Percentiles rank a stretch among this genome's conserved stretches.
phyloP scores from a whole-genome alignment of 1,140 invertebrate species.

The Phocides pigmalion region DNA sequence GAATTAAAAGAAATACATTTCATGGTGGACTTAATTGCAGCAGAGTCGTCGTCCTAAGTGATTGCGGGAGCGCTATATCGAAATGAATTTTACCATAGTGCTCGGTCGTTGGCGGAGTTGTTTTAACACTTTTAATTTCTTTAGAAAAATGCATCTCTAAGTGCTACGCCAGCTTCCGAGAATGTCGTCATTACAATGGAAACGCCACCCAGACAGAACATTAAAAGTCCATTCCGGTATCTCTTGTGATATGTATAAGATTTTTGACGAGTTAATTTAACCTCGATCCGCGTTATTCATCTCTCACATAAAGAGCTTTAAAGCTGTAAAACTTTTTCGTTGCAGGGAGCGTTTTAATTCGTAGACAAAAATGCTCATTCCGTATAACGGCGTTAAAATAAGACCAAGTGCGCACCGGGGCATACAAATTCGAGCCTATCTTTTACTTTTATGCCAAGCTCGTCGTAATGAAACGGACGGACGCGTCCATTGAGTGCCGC shows the following conservation, averaged over 20 bases:
- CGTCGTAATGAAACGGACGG: conserved; percentile 32
- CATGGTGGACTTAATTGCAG: conserved; percentile 42
- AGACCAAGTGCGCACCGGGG: conserved; percentile 24
- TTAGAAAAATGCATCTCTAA: conserved; percentile 21
- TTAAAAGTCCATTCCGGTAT: conserved; percentile 2
- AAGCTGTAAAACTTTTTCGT: conserved; percentile 26
- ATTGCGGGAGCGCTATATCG: conserved; percentile 26
- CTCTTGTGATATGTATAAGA: conserved; percentile 1
- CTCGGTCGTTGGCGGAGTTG: background rate
- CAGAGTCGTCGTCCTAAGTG: conserved; percentile 22
- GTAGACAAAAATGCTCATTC: conserved; percentile 32
- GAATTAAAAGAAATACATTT: conserved; percentile 48
- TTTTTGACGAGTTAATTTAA: conserved; percentile 28
- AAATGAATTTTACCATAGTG: conserved; percentile 21
- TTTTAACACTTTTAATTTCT: conserved; percentile 26
- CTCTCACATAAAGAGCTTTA: conserved; percentile 1
- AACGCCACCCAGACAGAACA: background rate
- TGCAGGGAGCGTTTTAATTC: conserved; percentile 27
- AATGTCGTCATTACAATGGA: conserved; percentile 8
- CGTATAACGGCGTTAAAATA: conserved; percentile 30
- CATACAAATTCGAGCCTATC: conserved; percentile 32
- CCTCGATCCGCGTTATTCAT: conserved; percentile 23
- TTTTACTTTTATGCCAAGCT: conserved; percentile 27
- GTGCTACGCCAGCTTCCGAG: conserved; percentile 13
- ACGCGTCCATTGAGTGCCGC: conserved; percentile 17